A percentile compares a stretch with the other conserved stretches of the same genome.
phyloP scores from a whole-genome alignment of 1,140 invertebrate genomes.

The Bradynema listronoti region DNA sequence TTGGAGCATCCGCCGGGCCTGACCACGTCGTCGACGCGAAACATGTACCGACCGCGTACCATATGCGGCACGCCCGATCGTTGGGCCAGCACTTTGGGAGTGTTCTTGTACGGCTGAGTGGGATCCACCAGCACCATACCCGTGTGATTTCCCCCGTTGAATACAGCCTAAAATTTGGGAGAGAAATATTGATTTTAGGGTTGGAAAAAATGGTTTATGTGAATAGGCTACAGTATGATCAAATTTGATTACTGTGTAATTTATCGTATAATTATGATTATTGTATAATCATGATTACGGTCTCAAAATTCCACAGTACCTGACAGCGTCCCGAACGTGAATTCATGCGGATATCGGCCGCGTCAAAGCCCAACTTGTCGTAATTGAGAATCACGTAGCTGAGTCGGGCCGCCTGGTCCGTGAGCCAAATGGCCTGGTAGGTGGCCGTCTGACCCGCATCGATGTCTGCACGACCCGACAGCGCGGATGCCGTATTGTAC shows the following conservation, averaged over 20 bases:
- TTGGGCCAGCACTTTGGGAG: constrained; percentile 54
- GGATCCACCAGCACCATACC: constrained; percentile 55
- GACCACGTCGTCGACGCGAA: constrained; percentile 56
- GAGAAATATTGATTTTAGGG: no score
- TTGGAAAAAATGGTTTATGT: no score
- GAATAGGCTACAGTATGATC: no score
- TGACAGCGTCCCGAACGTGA: constrained; percentile 43
- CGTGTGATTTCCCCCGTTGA: constrained; percentile 57
- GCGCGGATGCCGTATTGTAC: constrained; percentile 57
- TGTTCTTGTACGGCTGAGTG: constrained; percentile 56
- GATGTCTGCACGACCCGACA: constrained; percentile 54
- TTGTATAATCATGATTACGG: no score
- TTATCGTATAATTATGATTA: no score
- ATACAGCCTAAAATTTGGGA: constrained; percentile 46
- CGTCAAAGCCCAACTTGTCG: constrained; percentile 50
- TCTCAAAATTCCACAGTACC: background rate
- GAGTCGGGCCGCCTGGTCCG: constrained; percentile 36
- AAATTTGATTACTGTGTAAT: no score
- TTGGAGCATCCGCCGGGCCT: constrained; percentile 56
- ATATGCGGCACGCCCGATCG: constrained; percentile 57
- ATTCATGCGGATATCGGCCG: constrained; percentile 42
- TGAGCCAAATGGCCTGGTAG: constrained; percentile 50
- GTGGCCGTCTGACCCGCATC: constrained; percentile 54
- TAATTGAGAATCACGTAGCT: constrained; percentile 51
- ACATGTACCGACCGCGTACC: constrained; percentile 57